Evolutionary conservation across 2,888 invertebrate species (phyloP), one percentile per base, ranked within the genome.

Genomic region (Melipona beecheii): DNA sequence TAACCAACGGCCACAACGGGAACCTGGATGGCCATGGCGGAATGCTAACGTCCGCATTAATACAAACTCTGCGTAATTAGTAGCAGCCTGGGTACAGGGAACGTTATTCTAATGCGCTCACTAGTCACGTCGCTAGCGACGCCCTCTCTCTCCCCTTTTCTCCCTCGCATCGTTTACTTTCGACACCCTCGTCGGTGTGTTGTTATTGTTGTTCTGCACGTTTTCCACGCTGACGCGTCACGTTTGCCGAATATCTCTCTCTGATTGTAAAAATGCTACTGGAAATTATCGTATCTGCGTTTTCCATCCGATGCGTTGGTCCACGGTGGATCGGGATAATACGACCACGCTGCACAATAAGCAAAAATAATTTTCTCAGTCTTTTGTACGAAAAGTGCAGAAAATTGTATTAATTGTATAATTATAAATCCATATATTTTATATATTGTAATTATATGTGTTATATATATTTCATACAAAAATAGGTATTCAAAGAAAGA

Each of bases 1-100:
- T 87, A 84, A 84, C 84, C 77, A 60, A 50, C 75, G 54, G 60
- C 19, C 31, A 19, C 71, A 56, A 43, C 68, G 54, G 50, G 75
- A 74, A 56, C 69, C 86, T 81, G 85, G 86, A 87, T 83, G 85
- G 80, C 86, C 83, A 83, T 84, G 83, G 78, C 86, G 91, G 92
- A 92, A 92, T 92, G 92, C 92, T 91, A 92, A 92, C 91, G 91
- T 88, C 88, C 92, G 88, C 90, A 92, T 92, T 92, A 92, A 92
- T 92, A 92, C 91, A 92, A 92, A 92, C 91, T 91, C 89, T 80
- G 81, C 74, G 90, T 92, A 92, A 92, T 92, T 92, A 92, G 92
- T 85, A 85, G 85, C 90, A 87, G 89, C 79, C 83, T 82, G 85
- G 79, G 58, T 79, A 66, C 71, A 81, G 43, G 54, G 68, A 65